Evolutionary conservation across 2,113 vertebrate species (phyloP).

Genomic region (Leucosticte australis): DNA sequence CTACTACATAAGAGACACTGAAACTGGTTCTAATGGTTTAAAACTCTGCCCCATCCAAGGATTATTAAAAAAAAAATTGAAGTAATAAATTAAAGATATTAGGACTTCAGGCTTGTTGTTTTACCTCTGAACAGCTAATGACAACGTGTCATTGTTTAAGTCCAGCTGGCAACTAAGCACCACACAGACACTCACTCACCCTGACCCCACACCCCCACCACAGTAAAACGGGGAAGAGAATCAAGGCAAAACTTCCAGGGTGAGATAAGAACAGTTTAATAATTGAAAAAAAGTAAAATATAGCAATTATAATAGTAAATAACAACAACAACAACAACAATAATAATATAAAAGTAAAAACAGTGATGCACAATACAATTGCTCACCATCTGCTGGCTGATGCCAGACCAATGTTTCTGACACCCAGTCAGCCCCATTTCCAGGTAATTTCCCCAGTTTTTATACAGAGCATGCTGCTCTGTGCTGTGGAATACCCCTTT

Average conservation of each 20-base stretch:
- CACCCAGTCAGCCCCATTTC: rapidly evolving
- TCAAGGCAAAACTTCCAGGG: not conserved
- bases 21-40: not conserved
- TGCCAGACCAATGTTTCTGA: not conserved
- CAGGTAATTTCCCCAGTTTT: not conserved
- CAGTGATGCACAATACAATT: not conserved
- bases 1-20: not conserved
- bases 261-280: not conserved
- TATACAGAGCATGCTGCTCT: not conserved
- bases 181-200: not conserved
- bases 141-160: rapidly evolving
- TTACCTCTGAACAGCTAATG: not conserved
- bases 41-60: not conserved
- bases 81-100: not conserved
- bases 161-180: not conserved
- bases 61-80: not conserved
- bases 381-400: not conserved
- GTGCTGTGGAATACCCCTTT: not conserved
- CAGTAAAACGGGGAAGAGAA: not conserved
- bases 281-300: not conserved
- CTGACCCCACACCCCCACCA: rapidly evolving
- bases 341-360: not conserved
- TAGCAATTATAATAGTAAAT: not conserved
- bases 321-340: not conserved
- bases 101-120: not conserved